Evolutionary conservation across 1,140 invertebrate species (phyloP), one percentile per base, ranked within the genome.

Genomic region (Pseudomyrmex dendroicus): DNA sequence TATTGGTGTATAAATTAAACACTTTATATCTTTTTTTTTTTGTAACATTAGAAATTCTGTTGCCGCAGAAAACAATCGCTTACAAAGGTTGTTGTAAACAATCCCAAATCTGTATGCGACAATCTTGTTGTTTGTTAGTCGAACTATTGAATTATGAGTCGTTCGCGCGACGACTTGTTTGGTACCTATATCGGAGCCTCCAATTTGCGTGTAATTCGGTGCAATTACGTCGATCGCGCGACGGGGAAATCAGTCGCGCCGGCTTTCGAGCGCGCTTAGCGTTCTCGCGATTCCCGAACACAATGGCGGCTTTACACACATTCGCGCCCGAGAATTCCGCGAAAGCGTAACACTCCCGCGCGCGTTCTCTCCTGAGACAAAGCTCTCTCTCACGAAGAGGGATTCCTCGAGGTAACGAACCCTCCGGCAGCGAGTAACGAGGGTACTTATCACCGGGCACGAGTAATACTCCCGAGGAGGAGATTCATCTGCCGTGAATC

Each of bases 351-450:
- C 35, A 7, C 35, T 35, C 35, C 35, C 35, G 35, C 35, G 35
- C 76, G 54, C 72, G 44, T 80, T 25, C 2, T 25, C 66, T 70
- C 64, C 64, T 35, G 50, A 68, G 59, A 84, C 83, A 57, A 84
- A 84, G 76, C 76, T 82, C 59, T 48, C 61, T 62, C 67, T 62
- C 52, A 76, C 35, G 35, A 35, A 35, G 35, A 35, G 44, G 44
- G 61, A 44, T 59, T 80, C 67, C 46, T 56, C 35, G 67, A 59
- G 52, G 77, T 82, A 82, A 73, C 76, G 61, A 78, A 56, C 50
- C 64, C 66, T 72, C 83, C 67, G 22, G 22, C 78, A 73, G n/a
- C n/a, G 57, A 73, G 74, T 82, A 84, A 82, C 67, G 83, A 84
- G 66, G 66, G 50, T 62, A 63, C 63, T 67, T 74, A 52, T 46